phyloP scores from a whole-genome alignment of 2,888 invertebrate species.

The Azorinus chamasolen region DNA sequence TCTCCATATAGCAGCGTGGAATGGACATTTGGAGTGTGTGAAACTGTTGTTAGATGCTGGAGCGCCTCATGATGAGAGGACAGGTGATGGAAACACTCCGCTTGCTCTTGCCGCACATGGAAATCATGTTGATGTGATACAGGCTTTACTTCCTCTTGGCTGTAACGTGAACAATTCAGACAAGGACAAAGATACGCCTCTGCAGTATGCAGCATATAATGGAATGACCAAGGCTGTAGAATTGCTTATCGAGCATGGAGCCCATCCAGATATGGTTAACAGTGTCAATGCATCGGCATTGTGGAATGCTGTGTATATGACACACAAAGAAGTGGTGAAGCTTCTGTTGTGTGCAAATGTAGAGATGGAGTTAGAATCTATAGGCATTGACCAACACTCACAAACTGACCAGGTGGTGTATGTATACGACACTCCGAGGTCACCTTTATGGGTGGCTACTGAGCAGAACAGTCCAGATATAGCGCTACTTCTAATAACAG shows the following conservation, averaged over 20 bases:
- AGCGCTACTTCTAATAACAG: slow-evolving; percentile 66
- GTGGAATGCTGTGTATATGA: slow-evolving; percentile 81
- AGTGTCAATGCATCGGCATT: slow-evolving; percentile 73
- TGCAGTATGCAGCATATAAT: slow-evolving; percentile 81
- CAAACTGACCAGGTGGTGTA: slow-evolving; percentile 66
- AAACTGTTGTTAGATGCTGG: slow-evolving; percentile 69
- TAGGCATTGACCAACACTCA: slow-evolving; percentile 78
- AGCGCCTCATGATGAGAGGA: slow-evolving; percentile 70
- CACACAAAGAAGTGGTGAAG: slow-evolving; percentile 66
- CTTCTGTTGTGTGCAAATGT: slow-evolving; percentile 76
- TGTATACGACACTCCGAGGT: slow-evolving; percentile 69
- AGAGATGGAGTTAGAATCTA: slow-evolving; percentile 64
- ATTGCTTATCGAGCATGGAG: slow-evolving; percentile 75
- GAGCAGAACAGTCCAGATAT: slow-evolving; percentile 58
- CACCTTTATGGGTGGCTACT: slow-evolving; percentile 77
- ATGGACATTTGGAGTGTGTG: slow-evolving; percentile 72
- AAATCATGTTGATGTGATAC: slow-evolving; percentile 60
- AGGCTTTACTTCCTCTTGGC: slow-evolving; percentile 72
- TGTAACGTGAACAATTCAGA: slow-evolving; percentile 81
- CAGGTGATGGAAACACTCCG: slow-evolving; percentile 78
- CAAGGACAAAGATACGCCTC: slow-evolving; percentile 80
- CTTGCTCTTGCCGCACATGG: slow-evolving; percentile 82
- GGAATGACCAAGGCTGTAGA: slow-evolving; percentile 71
- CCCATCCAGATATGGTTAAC: slow-evolving; percentile 76
- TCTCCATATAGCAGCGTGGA: slow-evolving; percentile 82